Base-by-base conservation (phyloP, 1,140 invertebrate genomes). In the Araneus ventricosus region DNA sequence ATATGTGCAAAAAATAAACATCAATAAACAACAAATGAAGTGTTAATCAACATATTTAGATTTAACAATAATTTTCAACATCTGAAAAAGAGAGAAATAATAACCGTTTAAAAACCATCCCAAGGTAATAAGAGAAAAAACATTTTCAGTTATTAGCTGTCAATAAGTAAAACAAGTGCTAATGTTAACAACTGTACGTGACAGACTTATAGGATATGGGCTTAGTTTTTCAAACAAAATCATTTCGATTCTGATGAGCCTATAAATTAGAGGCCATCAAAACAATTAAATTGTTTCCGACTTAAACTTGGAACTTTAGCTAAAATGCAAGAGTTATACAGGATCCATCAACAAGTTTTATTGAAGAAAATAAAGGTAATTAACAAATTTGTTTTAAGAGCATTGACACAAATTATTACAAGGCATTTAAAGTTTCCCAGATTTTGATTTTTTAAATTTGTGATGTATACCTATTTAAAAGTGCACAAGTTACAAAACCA, bases 141-240 rank as follows among this genome's bases (percentile, higher is more conserved):
- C 37, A 88, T 88, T 63, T 61, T n/a, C 61, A 70, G 24, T 39
- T 27, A 88, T 61, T 86, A 45, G 30, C 61, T 67, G 24, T 88
- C 86, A 67, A 67, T 67, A 22, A 22, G n/a, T 88, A 88, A 88
- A 88, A 88, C 59, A 70, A 67, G 61, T 67, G 85, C 85, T 30
- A 24, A 30, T n/a, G 85, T 52, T 87, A 87, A 87, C 85, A 87
- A 87, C 24, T 87, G 85, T 30, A 63, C 4, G 82, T 27, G 82
- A 85, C 27, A 85, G 27, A 67, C 27, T 67, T 67, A 27, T 8
- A 67, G 24, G n/a, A 67, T 27, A 27, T 67, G n/a, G 27, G 6
- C 27, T 67, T 27, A n/a, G 7, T 30, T 67, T 8, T 20, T 20
- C 57, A 59, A n/a, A n/a, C n/a, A 17, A 59, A 59, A 59, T 59